These are phyloP conservation scores for Turdus rufiventris DNA, from an alignment of 2,113 vertebrate genomes.

Conservation along the genomic window DNA sequence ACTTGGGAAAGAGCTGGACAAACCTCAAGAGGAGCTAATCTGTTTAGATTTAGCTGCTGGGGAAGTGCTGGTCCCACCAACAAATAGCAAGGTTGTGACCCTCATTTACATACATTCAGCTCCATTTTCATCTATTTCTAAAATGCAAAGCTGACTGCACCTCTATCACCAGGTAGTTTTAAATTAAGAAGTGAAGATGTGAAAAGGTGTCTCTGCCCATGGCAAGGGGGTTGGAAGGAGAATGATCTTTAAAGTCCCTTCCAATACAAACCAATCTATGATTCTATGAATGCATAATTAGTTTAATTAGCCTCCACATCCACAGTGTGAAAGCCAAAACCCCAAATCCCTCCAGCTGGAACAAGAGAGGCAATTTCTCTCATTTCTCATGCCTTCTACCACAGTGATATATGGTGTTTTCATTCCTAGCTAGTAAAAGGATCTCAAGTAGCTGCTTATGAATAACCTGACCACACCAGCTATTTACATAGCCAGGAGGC, in stretches of 20 bases:
- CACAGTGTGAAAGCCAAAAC: neutral
- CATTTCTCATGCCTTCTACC: neutral
- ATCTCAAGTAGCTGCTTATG: neutral
- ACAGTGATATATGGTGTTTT: neutral
- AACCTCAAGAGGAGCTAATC: neutral
- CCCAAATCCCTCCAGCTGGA: neutral
- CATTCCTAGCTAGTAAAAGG: neutral
- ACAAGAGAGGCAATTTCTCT: neutral
- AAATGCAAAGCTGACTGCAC: neutral
- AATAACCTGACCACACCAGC: neutral
- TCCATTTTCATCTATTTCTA: neutral
- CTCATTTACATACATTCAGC: neutral
- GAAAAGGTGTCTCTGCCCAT: neutral
- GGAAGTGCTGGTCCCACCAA: neutral
- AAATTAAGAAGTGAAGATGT: neutral
- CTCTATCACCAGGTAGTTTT: neutral
- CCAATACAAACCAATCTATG: neutral
- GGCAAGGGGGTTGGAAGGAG: neutral
- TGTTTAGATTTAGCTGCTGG: neutral
- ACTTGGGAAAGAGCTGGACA: neutral
- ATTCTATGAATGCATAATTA: neutral
- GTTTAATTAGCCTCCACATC: neutral
- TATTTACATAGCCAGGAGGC: neutral
- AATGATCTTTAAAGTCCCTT: neutral
- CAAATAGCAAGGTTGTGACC: neutral